phyloP scores from a whole-genome alignment of 2,888 invertebrate species.

The Drosophila aldrichi region DNA sequence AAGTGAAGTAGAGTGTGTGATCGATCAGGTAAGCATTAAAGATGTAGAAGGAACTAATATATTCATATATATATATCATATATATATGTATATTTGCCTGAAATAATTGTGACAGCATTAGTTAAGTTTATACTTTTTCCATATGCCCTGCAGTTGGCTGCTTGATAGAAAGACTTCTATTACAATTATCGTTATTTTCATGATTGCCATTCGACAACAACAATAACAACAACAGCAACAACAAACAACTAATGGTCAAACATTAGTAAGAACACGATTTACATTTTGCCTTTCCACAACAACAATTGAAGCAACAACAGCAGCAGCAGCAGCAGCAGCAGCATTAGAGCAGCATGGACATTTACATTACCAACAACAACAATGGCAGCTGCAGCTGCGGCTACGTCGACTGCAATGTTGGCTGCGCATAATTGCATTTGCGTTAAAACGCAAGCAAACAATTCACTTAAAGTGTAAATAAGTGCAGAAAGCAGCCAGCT shows the following conservation, averaged over 20 bases:
- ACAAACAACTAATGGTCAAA: slow-evolving; percentile 55
- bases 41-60: too few species aligned
- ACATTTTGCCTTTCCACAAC: slow-evolving; percentile 39
- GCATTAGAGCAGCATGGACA: slow-evolving; percentile 16
- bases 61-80: too few species aligned
- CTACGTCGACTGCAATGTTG: slow-evolving; percentile 33
- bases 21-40: too few species aligned
- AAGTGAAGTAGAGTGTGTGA: too few species aligned
- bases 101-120: background rate
- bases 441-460: slow-evolving; percentile 80
- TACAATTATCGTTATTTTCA: slow-evolving; percentile 6
- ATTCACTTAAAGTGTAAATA: slow-evolving; percentile 81
- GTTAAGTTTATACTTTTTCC: too few species aligned
- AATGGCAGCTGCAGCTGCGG: slow-evolving; percentile 25
- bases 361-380: slow-evolving; percentile 17
- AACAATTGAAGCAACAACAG: slow-evolving; percentile 12
- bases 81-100: background rate
- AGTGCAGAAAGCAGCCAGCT: slow-evolving; percentile 54
- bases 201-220: slow-evolving; percentile 22
- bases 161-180: slow-evolving; percentile 42
- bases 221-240: slow-evolving; percentile 19
- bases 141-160: slow-evolving; percentile 6
- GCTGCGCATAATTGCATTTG: slow-evolving; percentile 79
- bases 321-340: slow-evolving; percentile 12
- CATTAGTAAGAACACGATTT: slow-evolving; percentile 62